These are phyloP conservation scores for Onthophagus sagittarius DNA, from an alignment of 2,888 invertebrate genomes.

Conservation along the genomic window DNA sequence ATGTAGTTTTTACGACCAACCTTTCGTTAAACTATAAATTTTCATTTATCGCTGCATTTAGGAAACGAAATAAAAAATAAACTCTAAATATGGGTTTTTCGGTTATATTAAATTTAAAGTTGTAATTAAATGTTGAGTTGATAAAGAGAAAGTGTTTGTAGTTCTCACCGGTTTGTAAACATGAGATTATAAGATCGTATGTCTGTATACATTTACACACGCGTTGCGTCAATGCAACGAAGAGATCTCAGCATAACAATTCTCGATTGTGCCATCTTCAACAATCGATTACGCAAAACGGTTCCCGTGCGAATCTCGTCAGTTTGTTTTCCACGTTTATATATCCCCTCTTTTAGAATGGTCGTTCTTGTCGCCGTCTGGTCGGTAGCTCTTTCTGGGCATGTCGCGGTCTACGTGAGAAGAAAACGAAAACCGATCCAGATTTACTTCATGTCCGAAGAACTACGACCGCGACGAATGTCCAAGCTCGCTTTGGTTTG, in stretches of 20 bases:
- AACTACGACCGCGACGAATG: neutral
- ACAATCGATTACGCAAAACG: neutral
- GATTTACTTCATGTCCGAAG: neutral
- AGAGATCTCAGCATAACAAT: neutral
- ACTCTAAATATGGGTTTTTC: neutral
- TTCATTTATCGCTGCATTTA: neutral
- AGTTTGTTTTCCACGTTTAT: neutral
- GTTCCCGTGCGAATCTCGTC: neutral
- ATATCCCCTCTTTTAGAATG: neutral
- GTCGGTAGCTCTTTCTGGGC: neutral
- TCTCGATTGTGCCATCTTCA: neutral
- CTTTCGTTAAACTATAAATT: neutral
- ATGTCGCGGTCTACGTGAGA: neutral
- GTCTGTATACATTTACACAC: neutral
- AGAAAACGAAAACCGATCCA: neutral
- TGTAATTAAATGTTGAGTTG: too few relatives aligned
- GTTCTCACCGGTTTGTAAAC: neutral
- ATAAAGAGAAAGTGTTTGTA: neutral
- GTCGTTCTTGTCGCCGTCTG: neutral
- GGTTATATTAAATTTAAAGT: neutral
- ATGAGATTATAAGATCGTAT: neutral
- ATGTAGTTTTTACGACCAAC: conserved; percentile 8
- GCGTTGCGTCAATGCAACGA: neutral
- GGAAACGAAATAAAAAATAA: neutral
- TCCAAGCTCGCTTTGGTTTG: neutral